Base-by-base conservation (phyloP, 2,113 vertebrate genomes). In the Cynoglossus semilaevis region DNA sequence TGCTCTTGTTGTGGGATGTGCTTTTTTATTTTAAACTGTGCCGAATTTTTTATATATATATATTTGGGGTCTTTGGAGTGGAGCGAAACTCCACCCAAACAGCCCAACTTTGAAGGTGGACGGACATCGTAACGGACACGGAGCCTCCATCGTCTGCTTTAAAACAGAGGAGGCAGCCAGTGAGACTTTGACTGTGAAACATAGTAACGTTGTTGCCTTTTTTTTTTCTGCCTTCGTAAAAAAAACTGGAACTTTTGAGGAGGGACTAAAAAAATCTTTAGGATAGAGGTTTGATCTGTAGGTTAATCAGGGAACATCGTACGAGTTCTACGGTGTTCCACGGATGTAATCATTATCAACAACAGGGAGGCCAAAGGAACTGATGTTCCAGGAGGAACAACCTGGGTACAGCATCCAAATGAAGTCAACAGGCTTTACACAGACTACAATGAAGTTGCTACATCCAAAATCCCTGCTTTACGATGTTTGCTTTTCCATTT, bases 401-500 rank as follows among this genome's bases (percentile, higher is more conserved):
- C 51, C 42, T 48, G 48, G 46, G 16, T 62, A 62, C 51, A 70
- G 61, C 63, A 60, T 60, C 77, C 74, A 83, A 81, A 85, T 70
- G 41, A 67, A 70, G 63, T 63, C 55, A 59, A 7, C 67, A 56
- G 79, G 68, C 69, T 66, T 71, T 63, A 58, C 46, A 4, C 13
- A 58, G 58, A 66, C 56, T 15, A 48, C 54, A 67, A 50, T 15
- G 34, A 55, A 63, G 52, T 76, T 64, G 71, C 22, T 29, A 29
- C 22, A 29, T 29, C 22, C 22, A 58, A 54, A 67, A 74, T 58
- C 48, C 67, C 76, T 75, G 77, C 74, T 77, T 76, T 84, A 84
- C 66, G 76, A 81, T 73, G 74, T 82, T 81, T 87, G 78, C 58
- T 83, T 88, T n/a, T 87, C 60, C 77, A 74, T 62, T 63, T 68